Conservation (phyloP, 2,888 invertebrate genomes). For the Lochmaea crataegi region DNA sequence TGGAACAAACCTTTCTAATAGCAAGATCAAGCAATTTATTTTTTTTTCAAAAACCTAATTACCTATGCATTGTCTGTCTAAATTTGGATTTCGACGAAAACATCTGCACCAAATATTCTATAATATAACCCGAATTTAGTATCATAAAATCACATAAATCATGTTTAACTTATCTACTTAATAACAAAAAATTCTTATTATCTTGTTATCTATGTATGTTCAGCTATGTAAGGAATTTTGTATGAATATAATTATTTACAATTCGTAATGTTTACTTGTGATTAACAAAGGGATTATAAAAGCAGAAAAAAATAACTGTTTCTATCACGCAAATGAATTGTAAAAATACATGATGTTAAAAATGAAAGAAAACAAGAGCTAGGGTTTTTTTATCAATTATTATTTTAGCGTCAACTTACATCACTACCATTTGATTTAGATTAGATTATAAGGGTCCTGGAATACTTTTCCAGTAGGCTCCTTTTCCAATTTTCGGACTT, state of each 20-base stretch:
- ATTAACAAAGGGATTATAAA: neutral
- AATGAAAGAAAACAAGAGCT: too few species aligned
- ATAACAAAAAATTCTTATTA: slow-evolving; percentile 1
- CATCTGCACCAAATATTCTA: neutral
- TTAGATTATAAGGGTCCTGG: too few species aligned
- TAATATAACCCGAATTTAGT: neutral
- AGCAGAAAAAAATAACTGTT: neutral
- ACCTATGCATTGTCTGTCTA: too few species aligned
- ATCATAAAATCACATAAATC: slow-evolving; percentile 1
- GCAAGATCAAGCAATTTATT: too few species aligned
- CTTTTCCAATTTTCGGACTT: too few species aligned
- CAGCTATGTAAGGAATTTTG: neutral
- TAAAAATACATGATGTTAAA: neutral
- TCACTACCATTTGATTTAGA: too few species aligned
- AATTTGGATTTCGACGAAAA: neutral
- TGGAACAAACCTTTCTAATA: too few species aligned
- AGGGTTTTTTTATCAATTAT: too few species aligned
- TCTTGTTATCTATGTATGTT: neutral
- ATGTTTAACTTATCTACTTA: neutral
- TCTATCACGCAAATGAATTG: neutral
- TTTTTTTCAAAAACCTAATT: too few species aligned
- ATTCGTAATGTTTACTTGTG: slow-evolving; percentile 2
- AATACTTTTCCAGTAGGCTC: too few species aligned
- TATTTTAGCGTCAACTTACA: too few species aligned
- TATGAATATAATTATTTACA: slow-evolving; percentile 1